Conservation (phyloP, 2,888 invertebrate species). For the Chrysolina americana region DNA sequence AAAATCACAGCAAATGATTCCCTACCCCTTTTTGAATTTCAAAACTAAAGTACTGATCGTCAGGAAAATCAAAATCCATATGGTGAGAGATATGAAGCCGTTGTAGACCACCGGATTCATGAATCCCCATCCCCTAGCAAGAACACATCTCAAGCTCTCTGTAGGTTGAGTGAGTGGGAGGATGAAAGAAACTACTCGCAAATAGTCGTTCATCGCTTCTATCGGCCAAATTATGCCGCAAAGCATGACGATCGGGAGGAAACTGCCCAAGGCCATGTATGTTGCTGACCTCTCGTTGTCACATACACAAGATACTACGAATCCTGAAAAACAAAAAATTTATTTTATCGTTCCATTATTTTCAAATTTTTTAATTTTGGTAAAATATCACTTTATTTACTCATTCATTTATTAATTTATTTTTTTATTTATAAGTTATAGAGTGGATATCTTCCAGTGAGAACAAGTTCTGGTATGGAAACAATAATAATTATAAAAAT, state of each 20-base stretch:
- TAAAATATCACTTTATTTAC: no score
- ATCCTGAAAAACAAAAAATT: slow-evolving; percentile 73
- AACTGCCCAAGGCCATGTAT: slow-evolving; percentile 88
- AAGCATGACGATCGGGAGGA: slow-evolving; percentile 87
- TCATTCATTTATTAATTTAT: no score
- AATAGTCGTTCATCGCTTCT: slow-evolving; percentile 88
- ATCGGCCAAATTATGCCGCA: slow-evolving; percentile 96
- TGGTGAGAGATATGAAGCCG: slow-evolving; percentile 83
- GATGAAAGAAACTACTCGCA: slow-evolving; percentile 79
- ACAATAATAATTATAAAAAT: no score
- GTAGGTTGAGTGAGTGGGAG: slow-evolving; percentile 91
- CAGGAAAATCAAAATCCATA: slow-evolving; percentile 86
- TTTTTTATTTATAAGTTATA: no score
- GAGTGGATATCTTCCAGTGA: no score
- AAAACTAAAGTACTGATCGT: slow-evolving; percentile 81
- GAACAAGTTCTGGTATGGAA: no score
- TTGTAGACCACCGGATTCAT: slow-evolving; percentile 80
- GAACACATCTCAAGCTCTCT: slow-evolving; percentile 87
- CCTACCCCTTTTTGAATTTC: slow-evolving; percentile 87
- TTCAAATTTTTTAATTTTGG: no score
- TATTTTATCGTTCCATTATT: no score
- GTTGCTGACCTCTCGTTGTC: slow-evolving; percentile 89
- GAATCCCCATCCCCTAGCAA: slow-evolving; percentile 88
- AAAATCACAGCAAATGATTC: slow-evolving; percentile 3
- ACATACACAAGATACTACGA: slow-evolving; percentile 85